Evolutionary conservation across 1,140 invertebrate species (phyloP).

Genomic region (Leptinotarsa texana): DNA sequence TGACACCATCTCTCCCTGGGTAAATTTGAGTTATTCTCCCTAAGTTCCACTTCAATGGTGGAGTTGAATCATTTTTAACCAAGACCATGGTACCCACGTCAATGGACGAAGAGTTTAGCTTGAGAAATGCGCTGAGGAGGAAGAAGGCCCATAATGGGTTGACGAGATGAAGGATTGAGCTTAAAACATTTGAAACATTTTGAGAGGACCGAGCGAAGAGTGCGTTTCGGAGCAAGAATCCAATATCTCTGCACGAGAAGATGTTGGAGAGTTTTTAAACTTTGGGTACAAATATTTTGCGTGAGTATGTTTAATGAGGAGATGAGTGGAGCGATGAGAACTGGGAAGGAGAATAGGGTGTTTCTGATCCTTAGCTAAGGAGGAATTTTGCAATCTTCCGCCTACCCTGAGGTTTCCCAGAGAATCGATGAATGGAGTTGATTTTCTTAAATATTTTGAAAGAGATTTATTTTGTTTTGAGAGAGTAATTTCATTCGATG

Average conservation of each 20-base stretch:
- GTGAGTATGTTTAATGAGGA: background rate
- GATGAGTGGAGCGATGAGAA: background rate
- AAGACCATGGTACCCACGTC: no score
- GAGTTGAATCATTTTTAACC: no score
- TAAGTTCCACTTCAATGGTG: no score
- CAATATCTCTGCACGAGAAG: background rate
- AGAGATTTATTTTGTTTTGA: background rate
- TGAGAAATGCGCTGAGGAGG: background rate
- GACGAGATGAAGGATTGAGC: background rate
- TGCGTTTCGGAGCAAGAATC: background rate
- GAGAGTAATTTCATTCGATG: background rate
- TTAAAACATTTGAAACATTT: background rate
- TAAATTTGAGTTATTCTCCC: no score
- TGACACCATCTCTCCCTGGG: no score
- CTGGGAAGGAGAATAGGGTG: background rate
- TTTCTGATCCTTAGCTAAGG: background rate
- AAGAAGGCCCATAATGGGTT: background rate
- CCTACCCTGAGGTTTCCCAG: background rate
- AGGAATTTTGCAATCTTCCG: background rate
- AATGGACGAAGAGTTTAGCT: background rate
- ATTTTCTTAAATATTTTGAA: background rate
- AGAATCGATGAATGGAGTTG: background rate
- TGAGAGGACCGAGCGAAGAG: background rate
- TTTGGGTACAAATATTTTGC: background rate
- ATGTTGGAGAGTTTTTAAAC: background rate